A percentile compares a stretch with the other conserved stretches of the same genome.
phyloP scores from a whole-genome alignment of 2,797 vertebrate genomes.

The Rallus crepitans region DNA sequence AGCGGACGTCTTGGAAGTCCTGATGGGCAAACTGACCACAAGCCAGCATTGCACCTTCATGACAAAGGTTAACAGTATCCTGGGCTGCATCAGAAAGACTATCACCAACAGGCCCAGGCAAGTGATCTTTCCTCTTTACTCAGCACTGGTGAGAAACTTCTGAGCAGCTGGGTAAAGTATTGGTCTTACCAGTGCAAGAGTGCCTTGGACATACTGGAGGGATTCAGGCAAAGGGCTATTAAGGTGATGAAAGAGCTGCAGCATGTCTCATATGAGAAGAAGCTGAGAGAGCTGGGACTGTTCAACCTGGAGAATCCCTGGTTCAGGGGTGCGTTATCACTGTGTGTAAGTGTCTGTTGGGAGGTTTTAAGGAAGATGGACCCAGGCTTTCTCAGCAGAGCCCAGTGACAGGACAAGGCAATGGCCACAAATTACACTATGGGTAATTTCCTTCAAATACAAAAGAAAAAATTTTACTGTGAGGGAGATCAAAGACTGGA shows the following conservation, averaged over 20 bases:
- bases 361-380: neutral
- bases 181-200: neutral
- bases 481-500: neutral
- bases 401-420: neutral
- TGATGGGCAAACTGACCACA: neutral
- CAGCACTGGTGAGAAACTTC: neutral
- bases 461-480: neutral
- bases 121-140: neutral
- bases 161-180: neutral
- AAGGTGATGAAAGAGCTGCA: neutral
- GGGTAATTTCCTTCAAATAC: neutral
- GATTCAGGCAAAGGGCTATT: neutral
- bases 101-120: neutral
- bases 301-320: neutral
- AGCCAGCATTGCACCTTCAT: neutral
- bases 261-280: neutral
- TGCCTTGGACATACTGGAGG: neutral
- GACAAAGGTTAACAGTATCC: neutral
- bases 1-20: neutral
- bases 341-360: neutral
- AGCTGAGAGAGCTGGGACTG: neutral
- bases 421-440: neutral
- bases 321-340: neutral
- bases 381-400: neutral
- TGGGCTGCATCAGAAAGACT: neutral